These are phyloP conservation scores for Montipora foliosa DNA, from an alignment of 64 coral and sea anemone species.

Conservation along the genomic window DNA sequence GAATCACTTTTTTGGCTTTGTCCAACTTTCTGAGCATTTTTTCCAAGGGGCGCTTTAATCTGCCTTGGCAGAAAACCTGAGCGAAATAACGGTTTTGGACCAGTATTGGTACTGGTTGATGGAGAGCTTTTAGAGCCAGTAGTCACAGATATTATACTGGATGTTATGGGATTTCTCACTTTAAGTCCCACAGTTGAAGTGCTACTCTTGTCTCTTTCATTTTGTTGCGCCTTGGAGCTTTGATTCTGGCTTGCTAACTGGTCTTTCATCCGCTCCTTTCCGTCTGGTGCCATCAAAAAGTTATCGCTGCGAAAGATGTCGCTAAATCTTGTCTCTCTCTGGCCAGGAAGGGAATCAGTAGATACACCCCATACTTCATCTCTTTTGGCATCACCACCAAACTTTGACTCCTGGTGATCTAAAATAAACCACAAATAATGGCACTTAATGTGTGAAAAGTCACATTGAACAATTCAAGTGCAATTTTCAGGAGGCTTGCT, in stretches of 20 bases:
- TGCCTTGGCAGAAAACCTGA: conserved; percentile 25
- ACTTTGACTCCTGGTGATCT: conserved; percentile 1
- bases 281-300: background rate
- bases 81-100: conserved; percentile 19
- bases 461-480: no score
- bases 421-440: background rate
- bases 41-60: background rate
- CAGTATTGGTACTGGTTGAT: background rate
- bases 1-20: background rate
- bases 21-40: background rate
- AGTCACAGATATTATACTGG: background rate
- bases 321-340: background rate
- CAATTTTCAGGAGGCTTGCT: no score
- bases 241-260: background rate
- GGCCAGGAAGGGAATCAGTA: background rate
- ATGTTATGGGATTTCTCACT: background rate
- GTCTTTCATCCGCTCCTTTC: background rate
- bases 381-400: background rate
- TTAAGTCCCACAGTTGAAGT: background rate
- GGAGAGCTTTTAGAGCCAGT: background rate
- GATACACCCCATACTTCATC: background rate
- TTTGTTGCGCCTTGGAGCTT: background rate
- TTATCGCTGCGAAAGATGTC: background rate
- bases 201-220: background rate
- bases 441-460: no score